Percentiles rank a stretch among this genome's conserved stretches.
phyloP scores from a whole-genome alignment of 64 coral and sea anemone genomes.

The Stylophora pistillata region DNA sequence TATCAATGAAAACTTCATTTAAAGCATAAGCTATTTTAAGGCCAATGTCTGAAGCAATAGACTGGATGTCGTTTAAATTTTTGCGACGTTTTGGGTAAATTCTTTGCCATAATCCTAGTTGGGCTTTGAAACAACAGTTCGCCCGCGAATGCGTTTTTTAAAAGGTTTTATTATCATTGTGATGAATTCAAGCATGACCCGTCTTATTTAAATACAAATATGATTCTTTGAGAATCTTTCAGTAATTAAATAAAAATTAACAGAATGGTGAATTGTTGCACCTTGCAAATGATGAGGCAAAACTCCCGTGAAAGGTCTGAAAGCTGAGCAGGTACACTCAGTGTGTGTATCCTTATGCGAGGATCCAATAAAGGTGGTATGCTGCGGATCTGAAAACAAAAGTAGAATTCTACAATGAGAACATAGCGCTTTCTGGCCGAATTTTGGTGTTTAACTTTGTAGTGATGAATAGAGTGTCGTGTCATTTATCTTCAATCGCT shows the following conservation, averaged over 20 bases:
- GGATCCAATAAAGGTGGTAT: conserved; percentile 16
- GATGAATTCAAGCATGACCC: neutral
- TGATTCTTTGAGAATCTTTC: conserved; percentile 23
- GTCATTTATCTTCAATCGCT: conserved; percentile 2
- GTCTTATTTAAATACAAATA: conserved; percentile 30
- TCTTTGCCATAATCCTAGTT: neutral
- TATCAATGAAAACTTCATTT: conserved; percentile 14
- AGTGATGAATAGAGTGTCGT: neutral
- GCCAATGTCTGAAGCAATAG: conserved; percentile 1
- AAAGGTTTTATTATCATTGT: conserved; percentile 29
- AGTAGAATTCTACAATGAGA: too few species aligned
- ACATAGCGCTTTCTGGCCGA: neutral
- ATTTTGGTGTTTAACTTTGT: conserved; percentile 25
- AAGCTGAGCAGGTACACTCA: conserved; percentile 89
- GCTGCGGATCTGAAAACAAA: conserved; percentile 40
- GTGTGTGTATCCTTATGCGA: conserved; percentile 59
- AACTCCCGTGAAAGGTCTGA: conserved; percentile 69
- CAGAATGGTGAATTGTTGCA: conserved; percentile 42
- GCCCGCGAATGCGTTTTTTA: conserved; percentile 10
- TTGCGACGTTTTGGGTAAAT: neutral
- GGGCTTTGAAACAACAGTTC: neutral
- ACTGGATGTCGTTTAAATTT: conserved; percentile 13
- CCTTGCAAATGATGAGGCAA: conserved; percentile 80
- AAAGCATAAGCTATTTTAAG: neutral
- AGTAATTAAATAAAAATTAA: conserved; percentile 88